These are phyloP conservation scores for Hanleya hanleyi DNA, from an alignment of 2,888 invertebrate genomes.

Conservation along the genomic window DNA sequence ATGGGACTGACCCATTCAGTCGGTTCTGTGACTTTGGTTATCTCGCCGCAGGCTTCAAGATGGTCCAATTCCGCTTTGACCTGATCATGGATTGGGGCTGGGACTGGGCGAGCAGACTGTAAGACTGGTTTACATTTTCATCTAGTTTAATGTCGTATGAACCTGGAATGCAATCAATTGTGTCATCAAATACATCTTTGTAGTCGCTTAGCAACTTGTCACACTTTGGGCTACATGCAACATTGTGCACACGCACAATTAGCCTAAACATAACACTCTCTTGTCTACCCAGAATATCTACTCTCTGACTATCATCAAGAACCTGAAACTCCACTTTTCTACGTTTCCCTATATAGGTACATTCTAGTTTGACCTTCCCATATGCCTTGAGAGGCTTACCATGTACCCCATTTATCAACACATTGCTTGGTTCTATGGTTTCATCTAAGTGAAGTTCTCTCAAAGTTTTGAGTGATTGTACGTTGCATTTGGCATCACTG, in stretches of 20 bases:
- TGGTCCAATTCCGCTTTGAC: conserved; percentile 7
- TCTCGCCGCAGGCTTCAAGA: neutral
- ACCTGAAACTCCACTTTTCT: conserved; percentile 8
- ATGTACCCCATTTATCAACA: conserved; percentile 17
- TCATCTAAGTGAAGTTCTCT: too few relatives aligned
- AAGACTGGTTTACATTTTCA: conserved; percentile 17
- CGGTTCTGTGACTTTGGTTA: neutral
- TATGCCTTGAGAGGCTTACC: conserved; percentile 6
- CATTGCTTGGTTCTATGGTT: too few relatives aligned
- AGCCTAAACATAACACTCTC: neutral
- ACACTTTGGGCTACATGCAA: neutral
- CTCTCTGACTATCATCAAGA: neutral
- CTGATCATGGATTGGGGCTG: conserved; percentile 14
- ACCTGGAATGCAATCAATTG: conserved; percentile 24
- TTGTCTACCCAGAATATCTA: neutral
- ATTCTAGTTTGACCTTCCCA: neutral
- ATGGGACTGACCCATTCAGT: conserved; percentile 8
- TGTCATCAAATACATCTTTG: conserved; percentile 19
- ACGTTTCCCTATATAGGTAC: neutral
- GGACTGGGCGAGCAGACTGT: conserved; percentile 25
- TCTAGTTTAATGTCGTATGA: conserved; percentile 23
- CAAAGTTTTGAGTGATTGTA: too few relatives aligned
- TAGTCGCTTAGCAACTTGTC: neutral
- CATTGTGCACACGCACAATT: neutral
- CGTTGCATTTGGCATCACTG: too few relatives aligned